Evolutionary conservation across 2,113 vertebrate species (phyloP), one percentile per base, ranked within the genome.

Genomic region (Podiceps cristatus): DNA sequence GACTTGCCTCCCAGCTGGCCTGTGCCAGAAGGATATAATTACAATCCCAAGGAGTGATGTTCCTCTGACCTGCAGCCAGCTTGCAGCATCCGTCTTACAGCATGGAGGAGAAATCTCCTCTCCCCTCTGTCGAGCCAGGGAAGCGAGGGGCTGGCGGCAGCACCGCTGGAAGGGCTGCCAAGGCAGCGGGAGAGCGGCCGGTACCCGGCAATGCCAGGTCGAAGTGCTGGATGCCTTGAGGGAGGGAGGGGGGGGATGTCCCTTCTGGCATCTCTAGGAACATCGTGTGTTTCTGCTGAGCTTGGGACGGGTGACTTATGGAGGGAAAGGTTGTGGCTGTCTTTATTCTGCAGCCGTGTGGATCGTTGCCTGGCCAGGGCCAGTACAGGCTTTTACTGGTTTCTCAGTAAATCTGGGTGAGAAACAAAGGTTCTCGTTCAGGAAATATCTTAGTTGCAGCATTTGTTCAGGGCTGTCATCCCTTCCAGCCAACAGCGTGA

Each of bases 1-100:
- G 89, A 67, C 60, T 87, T 89, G 86, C 89, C 80, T 96, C 84
- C 68, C 89, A 87, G 86, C 89, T 68, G 86, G 89, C 94, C 91
- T 31, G 68, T 77, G 85, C 95, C 88, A 90, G 68, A 81, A 87
- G 88, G 92, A 92, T 78, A 55, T 71, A 74, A 96, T 95, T 91
- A 81, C 92, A 94, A 13, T 84, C 84, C 94, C 91, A 95, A 77
- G 79, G 79, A 94, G 91, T 35, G 80, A 44, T 62, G 88, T 42
- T 73, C 53, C 63, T 94, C 75, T 92, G 92, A 96, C 91, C 94
- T 45, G 69, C 83, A 79, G 91, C 76, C 92, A 82, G 71, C 71
- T 83, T 68, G 71, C 66, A 45, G 85, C 6, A 13, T 50, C 20
- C 11, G 0, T 42, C 62, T 52, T 80, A 5, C 23, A n/a, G 62